Base-by-base conservation (phyloP, 2,797 vertebrate species). In the Otus scops region DNA sequence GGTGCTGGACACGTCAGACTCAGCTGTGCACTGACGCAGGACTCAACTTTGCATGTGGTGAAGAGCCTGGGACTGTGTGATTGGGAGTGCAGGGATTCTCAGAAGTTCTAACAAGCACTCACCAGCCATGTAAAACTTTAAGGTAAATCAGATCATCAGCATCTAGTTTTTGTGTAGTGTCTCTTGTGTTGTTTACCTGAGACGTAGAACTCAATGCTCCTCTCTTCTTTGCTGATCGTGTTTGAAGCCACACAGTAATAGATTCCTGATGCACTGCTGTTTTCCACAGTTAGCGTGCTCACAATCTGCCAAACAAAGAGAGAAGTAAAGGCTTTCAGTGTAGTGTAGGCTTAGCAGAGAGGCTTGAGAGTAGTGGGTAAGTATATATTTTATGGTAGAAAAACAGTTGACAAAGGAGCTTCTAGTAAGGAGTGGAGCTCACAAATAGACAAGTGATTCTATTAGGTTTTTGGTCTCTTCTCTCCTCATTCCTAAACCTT, bases 231-330 rank as follows among this genome's bases (percentile, higher is more conserved):
- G n/a, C 98, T 98, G 0, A 90, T 15, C 60, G 96, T 93, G 96
- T 99, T 99, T 63, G 81, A 74, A 61, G 99, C 99, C 87, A 95
- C 21, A 15, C 99, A 99, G 91, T 92, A 95, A 79, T 97, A 99
- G 19, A 97, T 83, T 13, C 99, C 99, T 0, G 99, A 99, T 32
- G 98, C 77, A 0, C 92, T 98, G 32, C 98, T 98, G 60, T 97
- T 82, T 64, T 97, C 96, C 30, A 97, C 96, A 41, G 96, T 97
- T 77, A 99, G 96, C 3, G 95, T 98, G 88, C 99, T 99, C 85
- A 98, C 94, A n/a, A 98, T 98, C 99, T 99, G 93, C 86, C 76
- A 9, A 14, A 83, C 43, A 89, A 77, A 60, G 65, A 53, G 74
- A 83, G 17, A 57, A 27, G 20, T 36, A n/a, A 73, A 20, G 63